Conservation (phyloP, 1,140 invertebrate genomes). For the Philotrypesis tridentata region DNA sequence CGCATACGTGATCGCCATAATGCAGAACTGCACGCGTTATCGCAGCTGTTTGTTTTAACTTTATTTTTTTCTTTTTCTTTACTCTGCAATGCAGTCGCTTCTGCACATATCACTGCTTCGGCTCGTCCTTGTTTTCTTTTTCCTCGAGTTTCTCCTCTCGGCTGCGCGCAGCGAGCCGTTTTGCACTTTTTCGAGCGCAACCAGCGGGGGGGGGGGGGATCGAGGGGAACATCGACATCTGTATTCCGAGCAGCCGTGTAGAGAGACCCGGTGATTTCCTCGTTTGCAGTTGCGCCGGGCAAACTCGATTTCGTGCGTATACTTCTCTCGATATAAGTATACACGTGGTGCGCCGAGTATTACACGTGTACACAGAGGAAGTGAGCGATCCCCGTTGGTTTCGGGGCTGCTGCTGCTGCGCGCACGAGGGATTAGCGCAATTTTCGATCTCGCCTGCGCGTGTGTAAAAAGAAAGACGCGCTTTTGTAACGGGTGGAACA, state of each 20-base stretch:
- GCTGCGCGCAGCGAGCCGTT: no score
- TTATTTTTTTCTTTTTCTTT: background rate
- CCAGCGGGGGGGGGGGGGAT: no score
- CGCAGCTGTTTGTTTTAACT: no score
- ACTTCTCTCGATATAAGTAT: background rate
- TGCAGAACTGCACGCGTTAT: no score
- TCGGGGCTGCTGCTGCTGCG: no score
- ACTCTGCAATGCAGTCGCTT: background rate
- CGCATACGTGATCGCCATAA: conserved; percentile 3
- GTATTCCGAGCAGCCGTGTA: background rate
- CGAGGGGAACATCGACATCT: background rate
- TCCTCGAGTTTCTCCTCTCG: background rate
- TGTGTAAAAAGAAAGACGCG: no score
- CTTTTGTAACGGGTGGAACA: no score
- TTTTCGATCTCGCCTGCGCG: no score
- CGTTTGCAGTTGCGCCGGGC: background rate
- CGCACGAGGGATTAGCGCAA: no score
- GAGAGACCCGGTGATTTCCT: background rate
- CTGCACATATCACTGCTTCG: background rate
- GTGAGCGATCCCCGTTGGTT: no score
- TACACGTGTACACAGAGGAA: no score
- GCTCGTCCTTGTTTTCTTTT: background rate
- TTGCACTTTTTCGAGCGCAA: background rate
- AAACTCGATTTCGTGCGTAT: background rate
- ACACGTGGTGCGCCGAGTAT: no score